Evolutionary conservation across 2,797 vertebrate species (phyloP).

Genomic region (Nyctibius grandis): DNA sequence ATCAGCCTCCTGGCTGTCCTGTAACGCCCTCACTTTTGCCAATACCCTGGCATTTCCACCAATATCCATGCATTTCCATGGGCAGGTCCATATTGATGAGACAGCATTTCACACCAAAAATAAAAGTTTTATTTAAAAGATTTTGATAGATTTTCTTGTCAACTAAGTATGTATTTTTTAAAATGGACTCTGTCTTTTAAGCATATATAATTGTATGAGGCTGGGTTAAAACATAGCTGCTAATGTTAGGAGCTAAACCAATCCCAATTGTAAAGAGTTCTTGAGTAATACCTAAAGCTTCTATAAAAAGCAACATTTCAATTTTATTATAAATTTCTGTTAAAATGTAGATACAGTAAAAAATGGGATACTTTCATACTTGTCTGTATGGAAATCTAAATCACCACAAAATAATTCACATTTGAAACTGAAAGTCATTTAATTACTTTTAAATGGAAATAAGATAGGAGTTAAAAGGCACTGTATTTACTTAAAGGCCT

Average conservation of each 20-base stretch:
- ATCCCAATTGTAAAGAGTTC: background rate
- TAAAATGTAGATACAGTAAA: background rate
- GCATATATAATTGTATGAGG: background rate
- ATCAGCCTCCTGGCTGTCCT: background rate
- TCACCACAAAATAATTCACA: background rate
- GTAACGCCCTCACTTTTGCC: background rate
- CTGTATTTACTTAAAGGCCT: background rate
- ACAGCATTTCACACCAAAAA: background rate
- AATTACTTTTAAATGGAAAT: constrained; percentile 4
- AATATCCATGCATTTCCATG: background rate
- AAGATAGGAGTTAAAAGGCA: background rate
- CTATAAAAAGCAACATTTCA: background rate
- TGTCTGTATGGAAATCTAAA: background rate
- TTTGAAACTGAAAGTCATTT: background rate
- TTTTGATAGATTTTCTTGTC: background rate
- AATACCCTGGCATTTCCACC: background rate
- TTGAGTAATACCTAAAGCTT: background rate
- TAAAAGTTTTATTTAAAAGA: background rate
- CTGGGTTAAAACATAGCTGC: background rate
- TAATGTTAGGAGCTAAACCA: background rate
- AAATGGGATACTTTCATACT: background rate
- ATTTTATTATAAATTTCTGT: background rate
- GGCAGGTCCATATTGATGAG: background rate
- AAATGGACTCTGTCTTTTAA: background rate
- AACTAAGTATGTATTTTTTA: background rate